Evolutionary conservation across 37 sponge, comb jelly and placozoan genomes (phyloP).

Genomic region (Bolinopsis microptera): DNA sequence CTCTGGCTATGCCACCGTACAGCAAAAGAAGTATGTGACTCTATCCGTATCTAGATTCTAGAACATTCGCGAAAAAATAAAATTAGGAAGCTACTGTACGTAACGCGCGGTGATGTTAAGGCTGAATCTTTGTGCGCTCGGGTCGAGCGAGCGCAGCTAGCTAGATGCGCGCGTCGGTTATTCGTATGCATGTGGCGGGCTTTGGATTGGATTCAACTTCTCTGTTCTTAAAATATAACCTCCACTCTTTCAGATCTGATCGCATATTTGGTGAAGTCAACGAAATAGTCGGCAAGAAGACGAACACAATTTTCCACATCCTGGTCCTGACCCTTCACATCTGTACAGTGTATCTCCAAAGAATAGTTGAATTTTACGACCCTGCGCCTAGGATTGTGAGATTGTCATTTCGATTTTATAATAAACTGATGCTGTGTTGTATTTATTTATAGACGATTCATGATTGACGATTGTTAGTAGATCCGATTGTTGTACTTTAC

Average conservation of each 20-base stretch:
- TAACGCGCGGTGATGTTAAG: background rate
- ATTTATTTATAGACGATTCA: background rate
- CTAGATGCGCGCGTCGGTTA: too few species aligned
- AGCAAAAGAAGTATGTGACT: too few species aligned
- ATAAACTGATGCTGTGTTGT: background rate
- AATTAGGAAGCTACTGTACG: background rate
- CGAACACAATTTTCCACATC: background rate
- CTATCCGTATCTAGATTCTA: too few species aligned
- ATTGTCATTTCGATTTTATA: too few species aligned
- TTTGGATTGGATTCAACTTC: too few species aligned
- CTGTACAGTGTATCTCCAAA: too few species aligned
- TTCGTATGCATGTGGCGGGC: too few species aligned
- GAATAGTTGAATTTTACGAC: background rate
- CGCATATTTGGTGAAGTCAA: slow-evolving; percentile 63
- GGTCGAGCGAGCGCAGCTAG: too few species aligned
- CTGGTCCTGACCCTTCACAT: background rate
- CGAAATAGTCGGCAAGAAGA: slow-evolving; percentile 58
- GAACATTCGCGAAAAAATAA: background rate
- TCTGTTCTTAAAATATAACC: too few species aligned
- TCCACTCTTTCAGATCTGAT: slow-evolving; percentile 53
- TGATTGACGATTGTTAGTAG: background rate
- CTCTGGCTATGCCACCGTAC: too few species aligned
- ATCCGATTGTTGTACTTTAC: background rate
- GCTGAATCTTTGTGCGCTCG: too few species aligned
- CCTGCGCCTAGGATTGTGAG: background rate